A percentile compares a stretch with the other conserved stretches of the same genome.
Conservation (phyloP, 1,140 invertebrate species). For the Drosophila mayri region DNA sequence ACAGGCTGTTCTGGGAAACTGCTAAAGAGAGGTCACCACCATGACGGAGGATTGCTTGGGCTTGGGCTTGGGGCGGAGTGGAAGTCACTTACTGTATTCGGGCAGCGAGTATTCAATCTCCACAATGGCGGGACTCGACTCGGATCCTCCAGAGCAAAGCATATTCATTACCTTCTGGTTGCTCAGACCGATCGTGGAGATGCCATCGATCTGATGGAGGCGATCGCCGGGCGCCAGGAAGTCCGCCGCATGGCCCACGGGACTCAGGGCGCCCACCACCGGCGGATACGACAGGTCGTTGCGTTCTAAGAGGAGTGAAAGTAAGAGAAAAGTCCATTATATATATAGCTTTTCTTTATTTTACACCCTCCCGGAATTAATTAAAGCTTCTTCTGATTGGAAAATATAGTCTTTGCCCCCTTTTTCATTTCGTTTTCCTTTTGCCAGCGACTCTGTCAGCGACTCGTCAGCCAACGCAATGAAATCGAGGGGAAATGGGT, state of each 20-base stretch:
- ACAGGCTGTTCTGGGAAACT: constrained; percentile 88
- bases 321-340: neutral
- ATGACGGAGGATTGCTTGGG: neutral
- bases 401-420: neutral
- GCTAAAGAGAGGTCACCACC: constrained; percentile 28
- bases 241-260: constrained; percentile 83
- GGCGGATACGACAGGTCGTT: constrained; percentile 84
- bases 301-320: constrained; percentile 58
- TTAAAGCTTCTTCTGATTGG: constrained; percentile 2
- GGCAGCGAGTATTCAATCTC: constrained; percentile 94
- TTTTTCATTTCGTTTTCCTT: constrained; percentile 50
- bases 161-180: constrained; percentile 92
- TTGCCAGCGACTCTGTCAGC: constrained; percentile 62
- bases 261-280: constrained; percentile 79
- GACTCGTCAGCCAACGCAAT: constrained; percentile 58
- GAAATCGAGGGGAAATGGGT: neutral
- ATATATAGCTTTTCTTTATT: neutral
- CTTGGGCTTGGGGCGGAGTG: too few relatives aligned
- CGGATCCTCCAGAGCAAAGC: constrained; percentile 86
- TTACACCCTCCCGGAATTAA: constrained; percentile 20
- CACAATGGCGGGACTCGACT: constrained; percentile 89
- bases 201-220: constrained; percentile 93
- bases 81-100: constrained; percentile 87
- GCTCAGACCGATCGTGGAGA: constrained; percentile 90
- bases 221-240: constrained; percentile 90